phyloP scores from a whole-genome alignment of 2,797 vertebrate species.

The Sciurus vulgaris region DNA sequence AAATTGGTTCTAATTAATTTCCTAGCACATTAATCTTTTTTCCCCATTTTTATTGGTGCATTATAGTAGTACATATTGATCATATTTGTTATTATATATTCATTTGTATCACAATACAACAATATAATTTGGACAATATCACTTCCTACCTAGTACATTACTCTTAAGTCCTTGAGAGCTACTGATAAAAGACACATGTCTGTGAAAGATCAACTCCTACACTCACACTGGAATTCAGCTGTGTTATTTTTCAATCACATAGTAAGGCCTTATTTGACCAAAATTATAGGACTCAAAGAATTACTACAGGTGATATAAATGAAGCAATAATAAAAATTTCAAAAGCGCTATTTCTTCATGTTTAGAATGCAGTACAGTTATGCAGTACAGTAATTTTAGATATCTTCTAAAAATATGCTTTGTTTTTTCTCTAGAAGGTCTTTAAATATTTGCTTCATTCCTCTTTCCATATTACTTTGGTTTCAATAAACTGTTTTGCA shows the following conservation, averaged over 20 bases:
- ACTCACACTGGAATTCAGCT: not conserved
- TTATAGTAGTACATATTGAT: no score
- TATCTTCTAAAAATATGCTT: not conserved
- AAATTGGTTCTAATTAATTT: no score
- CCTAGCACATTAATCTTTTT: no score
- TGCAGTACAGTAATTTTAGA: not conserved
- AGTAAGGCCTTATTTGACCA: not conserved
- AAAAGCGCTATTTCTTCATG: not conserved
- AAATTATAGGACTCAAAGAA: not conserved
- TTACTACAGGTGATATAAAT: not conserved
- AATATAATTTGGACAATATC: no score
- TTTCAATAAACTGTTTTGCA: not conserved
- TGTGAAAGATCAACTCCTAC: not conserved
- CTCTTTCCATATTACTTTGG: not conserved
- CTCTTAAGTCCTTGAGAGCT: not conserved
- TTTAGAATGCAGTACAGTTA: not conserved
- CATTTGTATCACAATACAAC: no score
- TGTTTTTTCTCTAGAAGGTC: not conserved
- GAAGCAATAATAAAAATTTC: not conserved
- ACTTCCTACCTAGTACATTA: not conserved
- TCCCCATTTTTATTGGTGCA: no score
- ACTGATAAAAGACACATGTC: not conserved
- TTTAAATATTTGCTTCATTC: conserved; percentile 5
- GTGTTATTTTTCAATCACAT: not conserved
- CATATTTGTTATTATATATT: no score